Conservation (phyloP, 1,140 invertebrate species). For the Drosophila fuyamai region DNA sequence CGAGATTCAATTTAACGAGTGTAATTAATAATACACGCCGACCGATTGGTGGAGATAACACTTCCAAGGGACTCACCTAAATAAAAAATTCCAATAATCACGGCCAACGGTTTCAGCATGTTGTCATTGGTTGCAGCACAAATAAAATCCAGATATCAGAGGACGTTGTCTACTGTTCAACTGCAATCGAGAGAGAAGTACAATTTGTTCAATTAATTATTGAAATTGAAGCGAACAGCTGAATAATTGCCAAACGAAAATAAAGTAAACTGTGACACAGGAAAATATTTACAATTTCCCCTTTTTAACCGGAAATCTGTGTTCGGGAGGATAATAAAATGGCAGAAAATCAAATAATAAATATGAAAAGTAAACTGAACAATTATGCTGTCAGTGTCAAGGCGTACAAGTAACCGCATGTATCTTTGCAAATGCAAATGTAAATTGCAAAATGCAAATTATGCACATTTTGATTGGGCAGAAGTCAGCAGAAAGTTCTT, state of each 20-base stretch:
- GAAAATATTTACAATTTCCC: constrained; percentile 40
- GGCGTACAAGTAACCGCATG: constrained; percentile 20
- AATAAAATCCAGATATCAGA: constrained; percentile 51
- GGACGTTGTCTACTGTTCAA: constrained; percentile 49
- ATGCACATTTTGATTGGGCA: constrained; percentile 57
- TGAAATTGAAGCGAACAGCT: constrained; percentile 48
- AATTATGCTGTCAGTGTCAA: constrained; percentile 15
- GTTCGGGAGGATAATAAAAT: constrained; percentile 18
- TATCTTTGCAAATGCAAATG: constrained; percentile 46
- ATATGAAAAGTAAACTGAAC: constrained; percentile 32
- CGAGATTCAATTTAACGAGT: constrained; percentile 55
- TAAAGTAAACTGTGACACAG: constrained; percentile 17
- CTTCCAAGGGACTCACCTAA: constrained; percentile 62
- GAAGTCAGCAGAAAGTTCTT: constrained; percentile 29
- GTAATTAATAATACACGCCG: constrained; percentile 55
- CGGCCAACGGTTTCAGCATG: constrained; percentile 69
- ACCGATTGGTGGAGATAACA: not conserved
- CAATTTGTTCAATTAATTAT: constrained; percentile 64
- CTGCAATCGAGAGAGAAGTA: constrained; percentile 41
- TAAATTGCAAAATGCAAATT: constrained; percentile 39
- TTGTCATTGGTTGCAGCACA: constrained; percentile 66
- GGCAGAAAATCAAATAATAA: constrained; percentile 36
- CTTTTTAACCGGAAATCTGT: not conserved
- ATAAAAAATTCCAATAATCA: constrained; percentile 79
- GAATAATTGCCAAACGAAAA: constrained; percentile 46